These are phyloP conservation scores for Kuschelorhynchus macadamiae DNA, from an alignment of 2,888 invertebrate genomes.

Conservation along the genomic window DNA sequence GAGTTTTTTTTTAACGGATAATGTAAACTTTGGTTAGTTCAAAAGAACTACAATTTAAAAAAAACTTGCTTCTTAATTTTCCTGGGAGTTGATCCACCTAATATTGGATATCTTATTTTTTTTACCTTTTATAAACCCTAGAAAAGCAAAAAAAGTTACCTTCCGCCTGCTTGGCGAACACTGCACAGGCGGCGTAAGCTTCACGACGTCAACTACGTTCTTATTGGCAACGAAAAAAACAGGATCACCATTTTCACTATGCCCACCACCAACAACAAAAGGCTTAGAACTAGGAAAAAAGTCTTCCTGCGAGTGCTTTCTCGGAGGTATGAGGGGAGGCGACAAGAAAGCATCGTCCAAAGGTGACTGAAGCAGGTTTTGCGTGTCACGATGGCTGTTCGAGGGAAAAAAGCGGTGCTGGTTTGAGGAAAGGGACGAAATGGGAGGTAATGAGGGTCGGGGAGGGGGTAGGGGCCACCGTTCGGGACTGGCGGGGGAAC, in stretches of 20 bases:
- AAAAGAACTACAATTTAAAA: too few species aligned
- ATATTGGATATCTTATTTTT: too few species aligned
- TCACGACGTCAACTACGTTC: slow-evolving; percentile 68
- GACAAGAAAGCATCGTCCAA: slow-evolving; percentile 66
- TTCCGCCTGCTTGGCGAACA: slow-evolving; percentile 64
- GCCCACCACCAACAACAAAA: slow-evolving; percentile 68
- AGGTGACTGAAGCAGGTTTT: slow-evolving; percentile 66
- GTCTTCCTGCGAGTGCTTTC: slow-evolving; percentile 59
- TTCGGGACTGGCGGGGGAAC: slow-evolving; percentile 62
- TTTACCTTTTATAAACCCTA: too few species aligned
- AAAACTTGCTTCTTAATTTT: too few species aligned
- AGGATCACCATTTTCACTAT: slow-evolving; percentile 68
- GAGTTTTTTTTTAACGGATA: too few species aligned
- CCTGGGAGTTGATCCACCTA: too few species aligned
- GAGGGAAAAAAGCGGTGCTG: slow-evolving; percentile 56
- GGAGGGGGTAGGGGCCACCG: slow-evolving; percentile 60
- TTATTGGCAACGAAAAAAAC: slow-evolving; percentile 68
- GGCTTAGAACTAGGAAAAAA: slow-evolving; percentile 64
- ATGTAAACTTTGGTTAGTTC: too few species aligned
- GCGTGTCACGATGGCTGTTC: slow-evolving; percentile 58
- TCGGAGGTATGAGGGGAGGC: slow-evolving; percentile 65
- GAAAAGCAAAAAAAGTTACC: slow-evolving; percentile 63
- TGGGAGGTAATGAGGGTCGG: slow-evolving; percentile 49
- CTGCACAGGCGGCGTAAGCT: slow-evolving; percentile 66
- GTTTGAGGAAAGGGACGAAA: slow-evolving; percentile 58